Evolutionary conservation across 2,797 vertebrate genomes (phyloP).

Genomic region (Pseudomugil gertrudae): DNA sequence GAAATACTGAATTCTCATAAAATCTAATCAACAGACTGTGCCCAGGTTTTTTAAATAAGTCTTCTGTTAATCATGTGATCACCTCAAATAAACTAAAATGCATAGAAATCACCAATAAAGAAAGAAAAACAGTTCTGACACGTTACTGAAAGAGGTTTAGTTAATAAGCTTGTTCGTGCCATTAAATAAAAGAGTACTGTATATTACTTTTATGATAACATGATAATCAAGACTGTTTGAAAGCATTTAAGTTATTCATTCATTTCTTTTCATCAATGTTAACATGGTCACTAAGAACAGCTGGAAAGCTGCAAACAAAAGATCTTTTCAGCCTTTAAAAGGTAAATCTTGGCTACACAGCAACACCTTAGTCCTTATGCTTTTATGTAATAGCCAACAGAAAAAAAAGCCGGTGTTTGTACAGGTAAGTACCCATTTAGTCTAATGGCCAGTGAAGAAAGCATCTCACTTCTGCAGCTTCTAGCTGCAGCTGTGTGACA

Average conservation of each 20-base stretch:
- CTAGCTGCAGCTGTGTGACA: neutral
- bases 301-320: neutral
- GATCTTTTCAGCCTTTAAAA: neutral
- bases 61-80: too few relatives aligned
- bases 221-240: neutral
- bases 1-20: neutral
- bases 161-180: neutral
- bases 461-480: neutral
- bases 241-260: neutral
- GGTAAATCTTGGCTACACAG: neutral
- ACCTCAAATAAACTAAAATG: too few relatives aligned
- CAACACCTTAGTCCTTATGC: neutral
- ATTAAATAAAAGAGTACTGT: neutral
- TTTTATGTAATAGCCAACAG: conserved; percentile 4
- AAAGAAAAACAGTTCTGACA: neutral
- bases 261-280: neutral
- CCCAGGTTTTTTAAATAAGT: neutral
- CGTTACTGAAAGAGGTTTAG: neutral
- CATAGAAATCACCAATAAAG: too few relatives aligned
- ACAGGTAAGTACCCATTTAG: conserved; percentile 21
- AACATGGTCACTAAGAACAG: neutral
- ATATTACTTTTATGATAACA: neutral
- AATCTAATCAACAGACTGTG: neutral
- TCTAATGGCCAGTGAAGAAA: conserved; percentile 41
- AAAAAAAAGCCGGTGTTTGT: conserved; percentile 11